Conservation (phyloP, 2,113 vertebrate species). For the Oryzias curvinotus region DNA sequence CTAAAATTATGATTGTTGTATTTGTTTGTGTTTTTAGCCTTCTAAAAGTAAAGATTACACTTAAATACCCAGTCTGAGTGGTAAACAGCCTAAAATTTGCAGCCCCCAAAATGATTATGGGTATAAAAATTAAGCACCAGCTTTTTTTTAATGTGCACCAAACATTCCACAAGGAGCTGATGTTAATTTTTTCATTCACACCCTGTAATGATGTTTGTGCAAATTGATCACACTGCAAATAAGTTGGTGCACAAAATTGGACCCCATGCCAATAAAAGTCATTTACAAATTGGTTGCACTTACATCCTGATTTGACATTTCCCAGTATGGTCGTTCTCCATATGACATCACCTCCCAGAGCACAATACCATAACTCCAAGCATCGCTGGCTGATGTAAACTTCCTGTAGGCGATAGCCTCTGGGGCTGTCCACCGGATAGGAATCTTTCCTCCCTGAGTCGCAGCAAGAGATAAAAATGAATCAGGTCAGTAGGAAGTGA, state of each 20-base stretch:
- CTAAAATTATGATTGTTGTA: not conserved
- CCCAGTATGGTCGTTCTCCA: conserved; percentile 97
- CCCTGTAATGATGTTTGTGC: not conserved
- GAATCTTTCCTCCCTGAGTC: conserved; percentile 94
- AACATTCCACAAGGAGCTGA: not conserved
- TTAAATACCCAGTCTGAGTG: too few species aligned
- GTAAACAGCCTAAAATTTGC: too few species aligned
- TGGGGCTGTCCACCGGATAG: conserved; percentile 96
- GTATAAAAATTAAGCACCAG: not conserved
- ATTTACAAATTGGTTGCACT: conserved; percentile 68
- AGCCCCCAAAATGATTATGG: not conserved
- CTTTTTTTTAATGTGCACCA: not conserved
- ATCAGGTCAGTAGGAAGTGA: not conserved
- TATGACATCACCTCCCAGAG: conserved; percentile 99
- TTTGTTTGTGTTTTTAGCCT: not conserved
- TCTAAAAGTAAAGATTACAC: too few species aligned
- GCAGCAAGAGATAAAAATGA: conserved; percentile 6
- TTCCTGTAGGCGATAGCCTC: conserved; percentile 98
- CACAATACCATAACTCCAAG: conserved; percentile 97
- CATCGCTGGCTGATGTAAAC: conserved; percentile 96
- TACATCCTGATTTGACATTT: conserved; percentile 99
- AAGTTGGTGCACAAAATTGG: conserved; percentile 23
- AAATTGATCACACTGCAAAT: conserved; percentile 12
- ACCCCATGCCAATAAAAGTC: not conserved
- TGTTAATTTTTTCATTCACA: not conserved